Percentiles rank a stretch among this genome's conserved stretches.
Conservation (phyloP, 2,113 vertebrate species). For the Mormyrus iriodes region DNA sequence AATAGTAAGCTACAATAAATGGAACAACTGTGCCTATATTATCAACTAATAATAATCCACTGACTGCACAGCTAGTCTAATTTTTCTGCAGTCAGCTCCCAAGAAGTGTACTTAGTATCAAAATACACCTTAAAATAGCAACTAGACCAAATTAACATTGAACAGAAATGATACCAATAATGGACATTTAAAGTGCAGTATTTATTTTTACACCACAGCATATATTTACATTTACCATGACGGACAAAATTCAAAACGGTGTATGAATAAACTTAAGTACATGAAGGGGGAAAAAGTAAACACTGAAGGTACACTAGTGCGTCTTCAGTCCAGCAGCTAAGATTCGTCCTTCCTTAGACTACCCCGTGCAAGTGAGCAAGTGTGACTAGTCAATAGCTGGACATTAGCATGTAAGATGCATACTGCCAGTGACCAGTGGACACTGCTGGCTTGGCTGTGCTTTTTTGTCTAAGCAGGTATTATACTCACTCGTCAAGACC, state of each 20-base stretch:
- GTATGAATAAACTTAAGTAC: not conserved
- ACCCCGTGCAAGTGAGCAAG: not conserved
- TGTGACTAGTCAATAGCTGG: not conserved
- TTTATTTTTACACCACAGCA: slow-evolving; percentile 9
- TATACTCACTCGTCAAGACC: not conserved
- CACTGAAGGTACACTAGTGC: not conserved
- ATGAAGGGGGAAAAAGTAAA: not conserved
- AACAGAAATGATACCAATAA: not conserved
- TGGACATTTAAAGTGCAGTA: slow-evolving; percentile 5
- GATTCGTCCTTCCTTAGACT: not conserved
- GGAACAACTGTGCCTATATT: not conserved
- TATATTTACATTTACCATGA: not conserved
- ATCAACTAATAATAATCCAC: not conserved
- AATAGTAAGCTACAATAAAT: not conserved
- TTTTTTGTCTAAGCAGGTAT: slow-evolving; percentile 4
- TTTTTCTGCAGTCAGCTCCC: not conserved
- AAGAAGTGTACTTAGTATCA: not conserved
- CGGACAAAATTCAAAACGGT: not conserved
- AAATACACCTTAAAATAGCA: not conserved
- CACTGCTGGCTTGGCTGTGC: not conserved
- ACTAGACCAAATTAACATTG: not conserved
- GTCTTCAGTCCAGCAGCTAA: not conserved
- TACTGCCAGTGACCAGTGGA: not conserved
- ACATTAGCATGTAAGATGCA: not conserved
- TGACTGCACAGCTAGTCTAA: not conserved